A percentile compares a stretch with the other conserved stretches of the same genome.
Evolutionary conservation across 2,888 invertebrate species (phyloP).

Genomic region (Julus scanicus): DNA sequence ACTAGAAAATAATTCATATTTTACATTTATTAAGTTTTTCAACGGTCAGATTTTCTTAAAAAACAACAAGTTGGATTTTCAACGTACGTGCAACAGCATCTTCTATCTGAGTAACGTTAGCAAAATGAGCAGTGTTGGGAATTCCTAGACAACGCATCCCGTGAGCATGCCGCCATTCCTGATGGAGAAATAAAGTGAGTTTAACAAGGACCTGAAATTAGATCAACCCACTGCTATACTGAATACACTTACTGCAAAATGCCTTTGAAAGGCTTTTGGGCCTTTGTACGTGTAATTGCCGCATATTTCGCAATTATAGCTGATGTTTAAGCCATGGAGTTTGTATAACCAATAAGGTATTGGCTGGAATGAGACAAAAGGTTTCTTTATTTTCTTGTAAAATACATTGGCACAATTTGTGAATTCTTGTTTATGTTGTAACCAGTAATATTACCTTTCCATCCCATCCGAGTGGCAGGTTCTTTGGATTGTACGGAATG

Average conservation of each 20-base stretch:
- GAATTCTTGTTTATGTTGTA: too few species aligned
- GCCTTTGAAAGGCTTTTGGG: conserved; percentile 98
- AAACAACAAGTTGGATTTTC: background rate
- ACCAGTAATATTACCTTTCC: conserved; percentile 78
- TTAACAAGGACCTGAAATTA: background rate
- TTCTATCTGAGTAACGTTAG: conserved; percentile 98
- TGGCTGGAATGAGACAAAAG: too few species aligned
- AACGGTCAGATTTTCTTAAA: background rate
- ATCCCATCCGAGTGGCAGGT: conserved; percentile 98
- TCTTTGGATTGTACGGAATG: conserved; percentile 99
- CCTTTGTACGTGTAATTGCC: conserved; percentile 99
- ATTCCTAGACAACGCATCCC: conserved; percentile 99
- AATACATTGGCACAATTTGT: too few species aligned
- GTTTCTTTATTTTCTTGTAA: too few species aligned
- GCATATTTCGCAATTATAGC: conserved; percentile 99
- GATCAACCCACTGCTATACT: background rate
- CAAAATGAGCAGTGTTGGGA: conserved; percentile 99
- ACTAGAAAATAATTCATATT: conserved; percentile 70
- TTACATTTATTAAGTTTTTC: background rate
- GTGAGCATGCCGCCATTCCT: conserved; percentile 78
- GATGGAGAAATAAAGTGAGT: background rate
- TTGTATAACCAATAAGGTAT: conserved; percentile 99
- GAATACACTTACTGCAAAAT: conserved; percentile 80
- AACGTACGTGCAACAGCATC: conserved; percentile 91
- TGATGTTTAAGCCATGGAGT: conserved; percentile 97